Evolutionary conservation across 2,888 invertebrate species (phyloP).

Genomic region (Latrodectus elegans): DNA sequence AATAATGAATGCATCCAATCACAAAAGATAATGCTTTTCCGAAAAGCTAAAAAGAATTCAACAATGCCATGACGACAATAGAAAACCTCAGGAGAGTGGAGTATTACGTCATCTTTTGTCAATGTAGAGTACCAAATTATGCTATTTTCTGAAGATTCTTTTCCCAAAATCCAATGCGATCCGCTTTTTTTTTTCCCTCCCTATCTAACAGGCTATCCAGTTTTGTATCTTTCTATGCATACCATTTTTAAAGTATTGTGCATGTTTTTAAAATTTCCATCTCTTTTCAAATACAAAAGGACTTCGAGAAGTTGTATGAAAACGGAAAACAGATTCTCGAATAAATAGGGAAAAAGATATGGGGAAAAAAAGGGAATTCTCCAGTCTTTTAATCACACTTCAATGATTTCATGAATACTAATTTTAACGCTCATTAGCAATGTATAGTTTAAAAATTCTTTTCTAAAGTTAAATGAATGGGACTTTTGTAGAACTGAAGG

Average conservation of each 20-base stretch:
- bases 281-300: constrained; percentile 41
- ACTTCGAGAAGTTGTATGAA: constrained; percentile 24
- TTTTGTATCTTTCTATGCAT: constrained; percentile 30
- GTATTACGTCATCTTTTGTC: constrained; percentile 38
- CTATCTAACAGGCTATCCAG: constrained; percentile 7
- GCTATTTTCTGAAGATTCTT: constrained; percentile 43
- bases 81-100: constrained; percentile 38
- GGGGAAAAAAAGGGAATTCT: constrained; percentile 9
- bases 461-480: constrained; percentile 38
- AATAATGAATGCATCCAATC: constrained; percentile 45
- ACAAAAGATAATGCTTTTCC: constrained; percentile 50
- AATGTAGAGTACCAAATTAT: constrained; percentile 52
- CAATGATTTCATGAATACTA: constrained; percentile 68
- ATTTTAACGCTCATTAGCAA: constrained; percentile 68
- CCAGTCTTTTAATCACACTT: constrained; percentile 54
- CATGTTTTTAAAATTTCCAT: constrained; percentile 38
- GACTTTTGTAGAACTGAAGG: too few species aligned
- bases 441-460: constrained; percentile 67
- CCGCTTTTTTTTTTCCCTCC: constrained; percentile 6
- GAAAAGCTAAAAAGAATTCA: constrained; percentile 46
- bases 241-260: constrained; percentile 34
- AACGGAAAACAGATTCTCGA: constrained; percentile 32
- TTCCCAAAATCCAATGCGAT: constrained; percentile 11
- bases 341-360: constrained; percentile 37
- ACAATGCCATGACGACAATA: constrained; percentile 58